These are phyloP conservation scores for Psilopogon haemacephalus DNA, from an alignment of 2,113 vertebrate species.

Conservation along the genomic window DNA sequence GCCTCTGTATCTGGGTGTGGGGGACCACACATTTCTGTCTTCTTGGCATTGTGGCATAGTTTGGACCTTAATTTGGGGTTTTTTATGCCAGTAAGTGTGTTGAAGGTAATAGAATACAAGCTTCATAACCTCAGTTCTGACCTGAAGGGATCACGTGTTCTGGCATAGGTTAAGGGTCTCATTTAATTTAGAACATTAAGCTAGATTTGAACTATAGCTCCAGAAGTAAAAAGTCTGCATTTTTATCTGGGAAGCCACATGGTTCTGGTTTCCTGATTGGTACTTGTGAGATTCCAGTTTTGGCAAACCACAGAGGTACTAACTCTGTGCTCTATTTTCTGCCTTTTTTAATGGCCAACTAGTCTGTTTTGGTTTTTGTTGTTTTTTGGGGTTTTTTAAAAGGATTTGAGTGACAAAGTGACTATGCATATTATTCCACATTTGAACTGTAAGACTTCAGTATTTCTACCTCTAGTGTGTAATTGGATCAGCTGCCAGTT, in stretches of 20 bases:
- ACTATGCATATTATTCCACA: conserved; percentile 48
- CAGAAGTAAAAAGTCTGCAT: conserved; percentile 26
- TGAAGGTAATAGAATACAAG: conserved; percentile 53
- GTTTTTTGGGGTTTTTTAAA: not conserved
- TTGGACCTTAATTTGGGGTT: conserved; percentile 8
- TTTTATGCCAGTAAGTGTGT: conserved; percentile 19
- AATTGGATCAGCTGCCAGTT: conserved; percentile 60
- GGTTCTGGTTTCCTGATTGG: conserved; percentile 17
- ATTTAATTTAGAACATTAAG: conserved; percentile 52
- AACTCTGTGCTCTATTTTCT: conserved; percentile 33
- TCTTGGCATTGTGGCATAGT: not conserved
- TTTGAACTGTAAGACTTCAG: conserved; percentile 56
- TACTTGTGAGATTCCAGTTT: not conserved
- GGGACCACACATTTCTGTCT: not conserved
- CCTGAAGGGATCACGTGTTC: conserved; percentile 50
- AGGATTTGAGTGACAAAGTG: conserved; percentile 48
- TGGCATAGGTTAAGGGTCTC: conserved; percentile 56
- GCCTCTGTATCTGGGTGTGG: not conserved
- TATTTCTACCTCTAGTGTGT: conserved; percentile 55
- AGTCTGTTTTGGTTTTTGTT: not conserved
- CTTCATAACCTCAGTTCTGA: conserved; percentile 62
- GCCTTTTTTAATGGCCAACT: conserved; percentile 34
- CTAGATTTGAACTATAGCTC: conserved; percentile 46
- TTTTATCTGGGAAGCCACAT: conserved; percentile 44
- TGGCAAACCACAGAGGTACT: conserved; percentile 9